Percentiles rank a stretch among this genome's conserved stretches.
phyloP scores from a whole-genome alignment of 2,797 vertebrate species.

The Dipus sagitta region DNA sequence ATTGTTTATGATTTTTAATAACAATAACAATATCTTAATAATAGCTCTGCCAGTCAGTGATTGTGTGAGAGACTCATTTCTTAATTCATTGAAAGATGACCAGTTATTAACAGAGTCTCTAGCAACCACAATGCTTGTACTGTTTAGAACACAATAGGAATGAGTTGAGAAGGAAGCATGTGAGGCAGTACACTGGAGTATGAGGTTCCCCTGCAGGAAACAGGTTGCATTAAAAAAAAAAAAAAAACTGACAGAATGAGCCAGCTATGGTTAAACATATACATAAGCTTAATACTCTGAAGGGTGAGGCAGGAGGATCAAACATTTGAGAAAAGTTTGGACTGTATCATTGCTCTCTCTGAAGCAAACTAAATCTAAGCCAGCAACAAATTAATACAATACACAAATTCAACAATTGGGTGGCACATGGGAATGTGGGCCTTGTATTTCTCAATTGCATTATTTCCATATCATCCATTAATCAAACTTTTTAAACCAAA shows the following conservation, averaged over 20 bases:
- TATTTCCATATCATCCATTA: background rate
- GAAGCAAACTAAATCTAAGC: background rate
- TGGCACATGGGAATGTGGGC: background rate
- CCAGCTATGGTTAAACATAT: accelerated
- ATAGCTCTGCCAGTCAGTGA: background rate
- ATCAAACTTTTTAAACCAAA: background rate
- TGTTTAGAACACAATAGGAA: background rate
- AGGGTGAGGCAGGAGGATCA: background rate
- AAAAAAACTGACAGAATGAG: background rate
- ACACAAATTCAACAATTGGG: too few relatives aligned
- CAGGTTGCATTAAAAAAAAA: background rate
- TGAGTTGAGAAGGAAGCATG: background rate
- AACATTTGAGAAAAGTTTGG: background rate
- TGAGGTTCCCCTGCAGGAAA: background rate
- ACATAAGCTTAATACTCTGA: too few relatives aligned
- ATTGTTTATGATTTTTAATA: background rate
- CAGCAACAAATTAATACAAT: background rate
- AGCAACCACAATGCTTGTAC: background rate
- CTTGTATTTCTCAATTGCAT: background rate
- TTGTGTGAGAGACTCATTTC: background rate
- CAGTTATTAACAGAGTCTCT: background rate
- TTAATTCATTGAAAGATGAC: background rate
- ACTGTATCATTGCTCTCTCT: too few relatives aligned
- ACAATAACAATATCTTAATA: too few relatives aligned
- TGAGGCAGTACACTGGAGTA: background rate